Percentiles rank a stretch among this genome's conserved stretches.
Conservation (phyloP, 2,888 invertebrate species). For the Chymomyza fuscimana region DNA sequence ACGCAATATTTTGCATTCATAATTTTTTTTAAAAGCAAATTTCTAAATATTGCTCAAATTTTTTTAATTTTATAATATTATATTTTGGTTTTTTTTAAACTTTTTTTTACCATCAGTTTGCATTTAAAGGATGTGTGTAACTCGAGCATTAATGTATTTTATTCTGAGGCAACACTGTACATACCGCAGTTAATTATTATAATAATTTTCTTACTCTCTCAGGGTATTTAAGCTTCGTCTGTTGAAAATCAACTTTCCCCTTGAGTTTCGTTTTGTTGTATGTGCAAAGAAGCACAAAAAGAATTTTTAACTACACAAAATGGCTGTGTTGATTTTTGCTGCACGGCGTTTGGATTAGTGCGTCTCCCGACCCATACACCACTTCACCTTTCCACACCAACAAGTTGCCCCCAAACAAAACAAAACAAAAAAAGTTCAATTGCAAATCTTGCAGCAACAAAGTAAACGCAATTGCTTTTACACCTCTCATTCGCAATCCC, state of each 20-base stretch:
- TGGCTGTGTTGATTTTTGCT: constrained; percentile 64
- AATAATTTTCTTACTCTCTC: too few species aligned
- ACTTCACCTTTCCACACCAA: neutral
- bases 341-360: constrained; percentile 47
- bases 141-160: too few species aligned
- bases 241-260: neutral
- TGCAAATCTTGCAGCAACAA: neutral
- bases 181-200: too few species aligned
- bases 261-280: constrained; percentile 14
- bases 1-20: too few species aligned
- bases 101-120: too few species aligned
- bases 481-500: neutral
- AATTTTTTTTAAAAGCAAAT: too few species aligned
- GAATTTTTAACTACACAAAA: constrained; percentile 71
- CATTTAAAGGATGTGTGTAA: too few species aligned
- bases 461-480: neutral
- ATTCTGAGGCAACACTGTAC: too few species aligned
- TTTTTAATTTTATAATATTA: too few species aligned
- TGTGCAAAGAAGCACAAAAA: constrained; percentile 51
- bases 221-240: neutral
- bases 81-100: too few species aligned
- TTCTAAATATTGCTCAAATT: too few species aligned
- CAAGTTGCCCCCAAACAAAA: neutral
- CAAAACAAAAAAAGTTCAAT: neutral
- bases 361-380: constrained; percentile 22